These are phyloP conservation scores for Channa striata DNA, from an alignment of 2,797 vertebrate genomes.

Conservation along the genomic window DNA sequence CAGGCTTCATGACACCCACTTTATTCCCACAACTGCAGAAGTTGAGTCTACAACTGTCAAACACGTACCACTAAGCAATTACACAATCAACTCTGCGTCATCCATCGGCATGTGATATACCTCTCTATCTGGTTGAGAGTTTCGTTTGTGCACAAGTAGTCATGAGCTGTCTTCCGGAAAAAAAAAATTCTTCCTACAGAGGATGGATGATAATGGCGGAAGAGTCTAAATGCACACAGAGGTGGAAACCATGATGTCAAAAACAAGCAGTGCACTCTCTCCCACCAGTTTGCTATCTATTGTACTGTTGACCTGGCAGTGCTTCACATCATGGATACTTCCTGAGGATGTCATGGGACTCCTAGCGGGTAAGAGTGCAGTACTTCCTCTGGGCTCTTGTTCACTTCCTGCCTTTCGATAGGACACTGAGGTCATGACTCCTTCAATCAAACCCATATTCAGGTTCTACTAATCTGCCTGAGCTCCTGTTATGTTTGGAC, in stretches of 20 bases:
- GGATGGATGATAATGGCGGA: neutral
- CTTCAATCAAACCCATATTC: slow-evolving; percentile 8
- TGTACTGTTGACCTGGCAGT: slow-evolving; percentile 41
- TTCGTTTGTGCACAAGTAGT: neutral
- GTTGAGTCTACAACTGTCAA: slow-evolving; percentile 15
- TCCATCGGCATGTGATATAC: slow-evolving; percentile 20
- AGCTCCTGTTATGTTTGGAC: slow-evolving; percentile 18
- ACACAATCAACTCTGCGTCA: slow-evolving; percentile 33
- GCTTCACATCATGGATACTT: slow-evolving; percentile 53
- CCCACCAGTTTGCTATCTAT: slow-evolving; percentile 41
- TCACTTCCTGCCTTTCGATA: slow-evolving; percentile 58
- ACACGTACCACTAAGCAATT: slow-evolving; percentile 23
- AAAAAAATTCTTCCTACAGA: neutral
- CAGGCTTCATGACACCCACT: slow-evolving; percentile 14
- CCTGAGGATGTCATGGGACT: slow-evolving; percentile 71
- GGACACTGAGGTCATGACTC: slow-evolving; percentile 39
- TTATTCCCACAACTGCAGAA: slow-evolving; percentile 27
- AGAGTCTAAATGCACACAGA: neutral
- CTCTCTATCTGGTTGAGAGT: slow-evolving; percentile 6
- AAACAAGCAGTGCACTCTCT: slow-evolving; percentile 29
- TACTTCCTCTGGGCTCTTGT: slow-evolving; percentile 48
- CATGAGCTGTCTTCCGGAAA: neutral
- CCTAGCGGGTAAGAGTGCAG: slow-evolving; percentile 39
- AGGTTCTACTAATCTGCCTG: neutral
- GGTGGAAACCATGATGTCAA: slow-evolving; percentile 22